Conservation (phyloP, 2,113 vertebrate species). For the Dicentrarchus labrax region DNA sequence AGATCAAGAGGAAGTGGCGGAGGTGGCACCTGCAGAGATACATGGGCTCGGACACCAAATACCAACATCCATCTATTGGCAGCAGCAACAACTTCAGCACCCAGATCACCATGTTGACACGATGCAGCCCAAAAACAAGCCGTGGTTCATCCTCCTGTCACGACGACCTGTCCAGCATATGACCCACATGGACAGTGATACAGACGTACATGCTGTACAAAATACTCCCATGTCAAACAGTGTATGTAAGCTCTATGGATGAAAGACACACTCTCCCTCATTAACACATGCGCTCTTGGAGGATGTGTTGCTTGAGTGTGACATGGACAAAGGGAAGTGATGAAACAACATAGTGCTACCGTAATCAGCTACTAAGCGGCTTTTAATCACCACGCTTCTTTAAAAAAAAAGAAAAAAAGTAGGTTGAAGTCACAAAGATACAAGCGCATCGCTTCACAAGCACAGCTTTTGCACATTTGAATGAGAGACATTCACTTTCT, state of each 20-base stretch:
- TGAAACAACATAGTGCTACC: not conserved
- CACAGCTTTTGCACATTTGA: slow-evolving; percentile 30
- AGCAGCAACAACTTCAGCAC: slow-evolving; percentile 97
- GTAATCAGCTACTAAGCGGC: slow-evolving; percentile 1
- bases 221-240: slow-evolving; percentile 27
- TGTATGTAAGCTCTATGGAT: not conserved
- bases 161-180: slow-evolving; percentile 79
- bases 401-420: not conserved
- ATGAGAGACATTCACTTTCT: slow-evolving; percentile 17
- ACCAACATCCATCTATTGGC: slow-evolving; percentile 95
- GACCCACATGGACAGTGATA: slow-evolving; percentile 12
- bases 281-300: not conserved
- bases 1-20: slow-evolving; percentile 99
- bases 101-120: slow-evolving; percentile 97
- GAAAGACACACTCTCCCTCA: not conserved
- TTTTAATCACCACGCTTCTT: not conserved
- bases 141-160: slow-evolving; percentile 76
- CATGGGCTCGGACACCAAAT: slow-evolving; percentile 95
- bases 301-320: slow-evolving; percentile 1
- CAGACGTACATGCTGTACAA: not conserved
- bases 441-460: slow-evolving; percentile 2
- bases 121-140: slow-evolving; percentile 96
- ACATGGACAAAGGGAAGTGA: not conserved
- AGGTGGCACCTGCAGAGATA: slow-evolving; percentile 98
- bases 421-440: slow-evolving; percentile 6